Evolutionary conservation across 2,888 invertebrate genomes (phyloP), one percentile per base, ranked within the genome.

Genomic region (Pilophorus perplexus): DNA sequence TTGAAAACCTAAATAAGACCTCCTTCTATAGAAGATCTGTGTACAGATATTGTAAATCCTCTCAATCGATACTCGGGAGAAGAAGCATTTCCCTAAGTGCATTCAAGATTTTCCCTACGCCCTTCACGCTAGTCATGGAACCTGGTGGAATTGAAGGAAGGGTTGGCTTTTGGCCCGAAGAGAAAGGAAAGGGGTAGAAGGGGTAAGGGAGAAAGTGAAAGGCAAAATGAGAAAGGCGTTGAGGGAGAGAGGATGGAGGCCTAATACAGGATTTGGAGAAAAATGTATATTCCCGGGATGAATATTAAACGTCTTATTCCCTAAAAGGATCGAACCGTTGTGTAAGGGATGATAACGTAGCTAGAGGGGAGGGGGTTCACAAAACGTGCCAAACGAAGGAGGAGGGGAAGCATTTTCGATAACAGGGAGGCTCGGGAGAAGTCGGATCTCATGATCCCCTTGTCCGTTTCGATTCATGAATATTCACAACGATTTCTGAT

Each of bases 401-500:
- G 50, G 50, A 25, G 20, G 20, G 20, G 23, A 44, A n/a, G 44
- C 20, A 50, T 50, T 50, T 10, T 27, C 50, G 50, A 27, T 50
- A 50, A 23, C 50, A 50, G 25, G 50, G n/a, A n/a, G n/a, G n/a
- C n/a, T n/a, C n/a, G n/a, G 50, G 50, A 50, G 50, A 50, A 27
- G 27, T 50, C 50, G 27, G 50, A 50, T 23, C 50, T 50, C 50
- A 50, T 50, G 50, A 50, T 50, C 50, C 50, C 50, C 50, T 50
- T 50, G 50, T 50, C 50, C 50, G 44, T 44, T 44, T 44, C 44
- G 50, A 50, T 50, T 50, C 50, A 50, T 57, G 57, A 57, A 57
- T 57, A 57, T 57, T 57, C 57, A 57, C 38, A 20, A 57, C 57
- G 57, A 57, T 57, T 57, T 57, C 57, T 57, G 57, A 57, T 57